These are phyloP conservation scores for Halesus radiatus DNA, from an alignment of 1,140 invertebrate genomes.

Conservation along the genomic window DNA sequence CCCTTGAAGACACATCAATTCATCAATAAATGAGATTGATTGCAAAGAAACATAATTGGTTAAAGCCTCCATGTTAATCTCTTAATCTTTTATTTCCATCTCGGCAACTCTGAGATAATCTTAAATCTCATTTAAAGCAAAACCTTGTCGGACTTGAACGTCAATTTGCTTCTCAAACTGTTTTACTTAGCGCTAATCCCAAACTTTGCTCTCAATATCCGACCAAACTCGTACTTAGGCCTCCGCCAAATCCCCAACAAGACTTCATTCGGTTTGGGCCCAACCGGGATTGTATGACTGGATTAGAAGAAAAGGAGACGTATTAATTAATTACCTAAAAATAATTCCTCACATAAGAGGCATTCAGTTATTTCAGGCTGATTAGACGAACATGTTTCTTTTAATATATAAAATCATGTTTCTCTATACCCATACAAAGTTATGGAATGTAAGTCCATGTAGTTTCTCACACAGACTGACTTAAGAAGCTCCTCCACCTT, in stretches of 20 bases:
- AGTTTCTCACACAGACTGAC: no score
- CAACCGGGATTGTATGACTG: neutral
- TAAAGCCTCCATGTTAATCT: conserved; percentile 11
- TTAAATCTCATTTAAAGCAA: conserved; percentile 31
- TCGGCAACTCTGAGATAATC: neutral
- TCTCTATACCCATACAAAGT: no score
- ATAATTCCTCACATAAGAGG: no score
- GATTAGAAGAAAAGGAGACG: conserved; percentile 18
- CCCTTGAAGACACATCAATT: no score
- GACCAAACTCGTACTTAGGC: conserved; percentile 40
- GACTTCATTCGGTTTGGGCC: conserved; percentile 1
- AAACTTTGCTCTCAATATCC: conserved; percentile 48
- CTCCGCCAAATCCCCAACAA: conserved; percentile 25
- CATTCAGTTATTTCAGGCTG: no score
- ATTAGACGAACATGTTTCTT: no score
- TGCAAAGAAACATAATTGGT: no score
- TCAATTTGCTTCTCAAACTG: conserved; percentile 39
- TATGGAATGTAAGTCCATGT: no score
- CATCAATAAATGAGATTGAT: no score
- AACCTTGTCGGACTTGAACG: conserved; percentile 25
- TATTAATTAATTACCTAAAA: conserved; percentile 13
- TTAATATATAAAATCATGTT: no score
- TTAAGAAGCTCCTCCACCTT: no score
- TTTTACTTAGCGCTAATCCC: conserved; percentile 40
- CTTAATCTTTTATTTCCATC: conserved; percentile 33